Conservation (phyloP, 1,140 invertebrate genomes). For the Hyphantria cunea region DNA sequence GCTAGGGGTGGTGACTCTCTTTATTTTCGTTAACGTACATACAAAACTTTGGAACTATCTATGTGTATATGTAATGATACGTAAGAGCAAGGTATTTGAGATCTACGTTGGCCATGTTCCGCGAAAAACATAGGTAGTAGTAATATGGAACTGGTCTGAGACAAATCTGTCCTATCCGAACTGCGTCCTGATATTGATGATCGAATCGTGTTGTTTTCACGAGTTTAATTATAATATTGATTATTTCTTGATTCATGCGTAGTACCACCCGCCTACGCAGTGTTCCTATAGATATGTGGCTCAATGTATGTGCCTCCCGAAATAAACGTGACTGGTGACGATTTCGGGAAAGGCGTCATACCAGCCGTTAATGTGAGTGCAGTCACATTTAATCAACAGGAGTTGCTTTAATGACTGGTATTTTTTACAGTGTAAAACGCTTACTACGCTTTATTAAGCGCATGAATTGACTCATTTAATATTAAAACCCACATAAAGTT, state of each 20-base stretch:
- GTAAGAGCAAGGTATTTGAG: no score
- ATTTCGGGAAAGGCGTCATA: slow-evolving; percentile 66
- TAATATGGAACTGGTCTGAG: no score
- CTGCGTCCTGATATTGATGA: no score
- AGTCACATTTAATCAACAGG: slow-evolving; percentile 52
- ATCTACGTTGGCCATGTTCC: no score
- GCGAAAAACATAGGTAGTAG: no score
- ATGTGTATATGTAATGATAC: no score
- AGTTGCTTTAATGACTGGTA: slow-evolving; percentile 50
- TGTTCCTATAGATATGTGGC: neutral
- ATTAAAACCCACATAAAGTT: no score
- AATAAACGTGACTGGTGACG: slow-evolving; percentile 67
- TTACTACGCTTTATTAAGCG: slow-evolving; percentile 49
- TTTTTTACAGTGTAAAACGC: slow-evolving; percentile 55
- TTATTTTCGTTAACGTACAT: no score
- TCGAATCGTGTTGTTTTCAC: neutral
- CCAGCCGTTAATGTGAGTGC: slow-evolving; percentile 54
- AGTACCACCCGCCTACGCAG: slow-evolving; percentile 1
- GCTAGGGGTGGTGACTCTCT: no score
- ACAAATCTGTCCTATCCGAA: no score
- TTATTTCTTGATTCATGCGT: slow-evolving; percentile 13
- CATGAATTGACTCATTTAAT: slow-evolving; percentile 28
- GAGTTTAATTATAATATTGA: slow-evolving; percentile 13
- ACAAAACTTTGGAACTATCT: no score
- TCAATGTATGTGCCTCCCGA: slow-evolving; percentile 36